These are phyloP conservation scores for Rhynchopsitta pachyrhyncha DNA, from an alignment of 2,113 vertebrate species.

Conservation along the genomic window DNA sequence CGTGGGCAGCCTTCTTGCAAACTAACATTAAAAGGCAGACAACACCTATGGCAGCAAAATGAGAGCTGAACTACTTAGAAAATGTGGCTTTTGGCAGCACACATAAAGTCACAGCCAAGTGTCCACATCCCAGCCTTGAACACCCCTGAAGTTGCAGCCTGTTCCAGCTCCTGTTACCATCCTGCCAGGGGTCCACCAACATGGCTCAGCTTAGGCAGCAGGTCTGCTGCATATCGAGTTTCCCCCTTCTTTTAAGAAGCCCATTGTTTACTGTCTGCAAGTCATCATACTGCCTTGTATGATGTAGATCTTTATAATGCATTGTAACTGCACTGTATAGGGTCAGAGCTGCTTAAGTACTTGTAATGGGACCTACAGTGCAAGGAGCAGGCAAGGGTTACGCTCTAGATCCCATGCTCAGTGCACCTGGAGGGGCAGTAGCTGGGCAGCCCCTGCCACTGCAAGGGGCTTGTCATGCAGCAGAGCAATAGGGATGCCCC, in stretches of 20 bases:
- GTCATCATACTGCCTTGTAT: background rate
- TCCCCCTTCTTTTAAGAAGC: background rate
- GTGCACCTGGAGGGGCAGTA: background rate
- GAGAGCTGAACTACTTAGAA: background rate
- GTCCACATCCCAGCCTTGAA: background rate
- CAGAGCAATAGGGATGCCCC: background rate
- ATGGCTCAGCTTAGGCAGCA: background rate
- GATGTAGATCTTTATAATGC: background rate
- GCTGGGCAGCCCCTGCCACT: background rate
- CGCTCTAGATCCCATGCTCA: background rate
- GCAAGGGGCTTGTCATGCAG: background rate
- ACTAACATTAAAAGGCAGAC: background rate
- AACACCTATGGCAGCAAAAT: background rate
- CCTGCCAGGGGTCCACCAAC: accelerated
- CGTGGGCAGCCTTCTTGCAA: background rate
- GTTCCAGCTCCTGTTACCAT: background rate
- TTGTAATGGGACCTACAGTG: background rate
- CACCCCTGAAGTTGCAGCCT: background rate
- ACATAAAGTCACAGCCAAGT: background rate
- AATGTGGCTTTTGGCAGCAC: background rate
- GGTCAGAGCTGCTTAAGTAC: background rate
- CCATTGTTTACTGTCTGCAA: background rate
- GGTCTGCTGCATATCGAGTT: background rate
- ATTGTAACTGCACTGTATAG: background rate
- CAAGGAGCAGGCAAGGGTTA: background rate